Evolutionary conservation across 2,888 invertebrate species (phyloP).

Genomic region (Campoplex capitator): DNA sequence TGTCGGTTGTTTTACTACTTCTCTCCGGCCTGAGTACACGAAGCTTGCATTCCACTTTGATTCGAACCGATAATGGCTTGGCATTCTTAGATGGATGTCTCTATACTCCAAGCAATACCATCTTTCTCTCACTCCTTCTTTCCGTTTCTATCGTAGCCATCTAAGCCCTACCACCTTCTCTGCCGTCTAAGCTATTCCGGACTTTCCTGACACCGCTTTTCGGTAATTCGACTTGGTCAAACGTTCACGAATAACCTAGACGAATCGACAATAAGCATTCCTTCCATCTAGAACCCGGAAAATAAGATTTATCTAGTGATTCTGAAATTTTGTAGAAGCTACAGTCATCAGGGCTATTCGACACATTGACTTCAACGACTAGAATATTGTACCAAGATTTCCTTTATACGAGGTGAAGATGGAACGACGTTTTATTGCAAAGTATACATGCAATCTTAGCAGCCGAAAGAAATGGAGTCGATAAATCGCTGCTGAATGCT

Average conservation of each 20-base stretch:
- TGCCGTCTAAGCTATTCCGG: slow-evolving; percentile 19
- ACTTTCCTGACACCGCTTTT: neutral
- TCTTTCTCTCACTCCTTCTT: slow-evolving; percentile 24
- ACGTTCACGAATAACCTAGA: slow-evolving; percentile 21
- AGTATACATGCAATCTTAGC: neutral
- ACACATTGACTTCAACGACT: neutral
- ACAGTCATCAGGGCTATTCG: neutral
- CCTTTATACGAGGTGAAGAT: neutral
- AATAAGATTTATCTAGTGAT: neutral
- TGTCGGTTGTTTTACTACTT: slow-evolving; percentile 50
- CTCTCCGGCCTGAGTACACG: slow-evolving; percentile 50
- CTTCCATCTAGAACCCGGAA: neutral
- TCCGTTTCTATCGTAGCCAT: slow-evolving; percentile 29
- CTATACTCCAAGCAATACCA: slow-evolving; percentile 53
- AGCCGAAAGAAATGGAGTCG: neutral
- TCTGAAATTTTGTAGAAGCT: neutral
- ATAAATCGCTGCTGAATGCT: neutral
- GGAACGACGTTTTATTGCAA: neutral
- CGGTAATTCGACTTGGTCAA: neutral
- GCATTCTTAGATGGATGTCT: slow-evolving; percentile 67
- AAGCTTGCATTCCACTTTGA: slow-evolving; percentile 69
- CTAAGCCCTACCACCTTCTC: slow-evolving; percentile 27
- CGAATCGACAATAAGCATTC: slow-evolving; percentile 36
- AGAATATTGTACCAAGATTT: neutral
- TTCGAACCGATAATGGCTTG: slow-evolving; percentile 70